Percentiles rank a stretch among this genome's conserved stretches.
phyloP scores from a whole-genome alignment of 23 tunicate species.

The Oikopleura albicans region DNA sequence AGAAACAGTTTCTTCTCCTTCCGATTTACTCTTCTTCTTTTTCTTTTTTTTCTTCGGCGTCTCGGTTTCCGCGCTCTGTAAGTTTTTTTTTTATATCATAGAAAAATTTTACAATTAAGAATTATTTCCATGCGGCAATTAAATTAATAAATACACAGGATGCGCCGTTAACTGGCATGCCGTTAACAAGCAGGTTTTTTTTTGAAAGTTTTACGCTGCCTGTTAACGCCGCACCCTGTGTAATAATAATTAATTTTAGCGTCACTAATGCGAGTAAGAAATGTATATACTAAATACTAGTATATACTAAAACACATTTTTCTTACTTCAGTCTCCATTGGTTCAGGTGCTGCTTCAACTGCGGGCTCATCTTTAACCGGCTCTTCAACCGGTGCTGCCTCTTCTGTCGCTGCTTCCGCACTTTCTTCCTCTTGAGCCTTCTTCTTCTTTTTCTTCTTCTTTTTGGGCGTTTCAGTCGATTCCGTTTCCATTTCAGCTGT shows the following conservation, averaged over 20 bases:
- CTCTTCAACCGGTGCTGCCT: neutral
- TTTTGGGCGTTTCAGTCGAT: constrained; percentile 22
- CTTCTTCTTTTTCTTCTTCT: constrained; percentile 52
- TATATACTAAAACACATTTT: too few relatives aligned
- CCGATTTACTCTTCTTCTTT: neutral
- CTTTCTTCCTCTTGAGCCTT: neutral
- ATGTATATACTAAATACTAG: too few relatives aligned
- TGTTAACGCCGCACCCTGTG: too few relatives aligned
- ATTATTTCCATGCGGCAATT: too few relatives aligned
- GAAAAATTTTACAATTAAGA: too few relatives aligned
- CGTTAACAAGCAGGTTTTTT: too few relatives aligned
- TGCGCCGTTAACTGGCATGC: too few relatives aligned
- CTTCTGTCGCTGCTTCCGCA: neutral
- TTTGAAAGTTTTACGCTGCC: too few relatives aligned
- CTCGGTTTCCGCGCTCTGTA: neutral
- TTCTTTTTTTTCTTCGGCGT: neutral
- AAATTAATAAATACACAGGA: too few relatives aligned
- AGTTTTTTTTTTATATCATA: too few relatives aligned
- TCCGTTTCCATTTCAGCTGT: neutral
- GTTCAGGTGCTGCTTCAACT: neutral
- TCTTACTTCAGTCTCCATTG: neutral
- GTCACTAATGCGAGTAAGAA: too few relatives aligned
- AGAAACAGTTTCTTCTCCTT: neutral
- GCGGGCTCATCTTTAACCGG: neutral
- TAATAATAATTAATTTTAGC: too few relatives aligned